These are phyloP conservation scores for Proteles cristata DNA, from an alignment of 2,113 vertebrate species.

Conservation along the genomic window DNA sequence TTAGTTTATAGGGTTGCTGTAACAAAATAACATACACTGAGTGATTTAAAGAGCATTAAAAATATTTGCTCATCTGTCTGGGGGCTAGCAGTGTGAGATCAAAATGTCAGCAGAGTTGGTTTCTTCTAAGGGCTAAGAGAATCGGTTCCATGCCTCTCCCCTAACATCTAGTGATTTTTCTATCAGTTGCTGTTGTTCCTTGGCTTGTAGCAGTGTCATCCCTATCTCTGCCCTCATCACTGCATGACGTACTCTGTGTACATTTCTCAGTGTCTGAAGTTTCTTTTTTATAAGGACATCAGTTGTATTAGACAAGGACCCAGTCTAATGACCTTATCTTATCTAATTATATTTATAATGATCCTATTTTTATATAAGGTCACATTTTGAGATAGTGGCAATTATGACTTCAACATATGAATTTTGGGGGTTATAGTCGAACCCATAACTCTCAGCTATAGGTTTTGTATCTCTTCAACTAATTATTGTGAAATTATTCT, in stretches of 20 bases:
- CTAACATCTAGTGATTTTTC: not conserved
- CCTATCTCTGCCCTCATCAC: not conserved
- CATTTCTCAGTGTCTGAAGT: not conserved
- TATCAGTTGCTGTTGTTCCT: not conserved
- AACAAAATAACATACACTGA: not conserved
- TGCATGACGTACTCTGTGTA: not conserved
- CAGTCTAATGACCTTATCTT: not conserved
- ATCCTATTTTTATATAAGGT: not conserved
- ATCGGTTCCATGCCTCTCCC: not conserved
- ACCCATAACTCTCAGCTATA: not conserved
- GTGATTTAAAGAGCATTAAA: not conserved
- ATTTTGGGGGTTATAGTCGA: not conserved
- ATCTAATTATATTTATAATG: not conserved
- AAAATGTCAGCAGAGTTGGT: not conserved
- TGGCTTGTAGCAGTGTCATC: not conserved
- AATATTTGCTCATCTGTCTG: not conserved
- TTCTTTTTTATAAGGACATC: not conserved
- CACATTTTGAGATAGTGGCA: not conserved
- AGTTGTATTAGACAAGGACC: not conserved
- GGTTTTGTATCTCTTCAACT: not conserved
- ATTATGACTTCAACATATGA: not conserved
- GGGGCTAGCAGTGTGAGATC: not conserved
- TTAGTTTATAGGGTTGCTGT: not conserved
- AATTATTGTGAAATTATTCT: not conserved
- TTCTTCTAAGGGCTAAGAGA: not conserved